Conservation (phyloP, 1,140 invertebrate species). For the Procambarus virginalis region DNA sequence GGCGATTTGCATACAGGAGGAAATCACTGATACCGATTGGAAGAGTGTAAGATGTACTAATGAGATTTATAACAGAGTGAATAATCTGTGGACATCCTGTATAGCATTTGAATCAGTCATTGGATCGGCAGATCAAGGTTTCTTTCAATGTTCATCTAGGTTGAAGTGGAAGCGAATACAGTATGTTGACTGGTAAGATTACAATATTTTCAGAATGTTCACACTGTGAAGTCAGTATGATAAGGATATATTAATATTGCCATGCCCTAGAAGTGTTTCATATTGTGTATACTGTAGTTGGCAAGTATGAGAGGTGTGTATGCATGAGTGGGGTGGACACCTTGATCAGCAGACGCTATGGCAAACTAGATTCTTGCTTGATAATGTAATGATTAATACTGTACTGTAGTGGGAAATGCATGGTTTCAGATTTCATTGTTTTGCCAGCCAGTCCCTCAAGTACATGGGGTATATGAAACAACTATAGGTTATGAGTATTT, state of each 20-base stretch:
- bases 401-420: background rate
- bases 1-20: too few relatives aligned
- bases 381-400: background rate
- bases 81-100: background rate
- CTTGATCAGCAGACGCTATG: background rate
- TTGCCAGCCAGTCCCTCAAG: background rate
- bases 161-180: background rate
- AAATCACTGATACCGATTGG: too few relatives aligned
- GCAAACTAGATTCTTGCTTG: background rate
- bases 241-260: background rate
- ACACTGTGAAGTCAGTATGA: background rate
- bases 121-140: background rate
- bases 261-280: background rate
- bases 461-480: background rate
- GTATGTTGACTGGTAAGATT: constrained; percentile 7
- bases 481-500: background rate
- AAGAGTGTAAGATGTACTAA: too few relatives aligned
- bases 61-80: background rate
- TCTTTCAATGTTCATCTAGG: background rate
- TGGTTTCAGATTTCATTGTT: background rate
- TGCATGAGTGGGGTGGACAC: background rate
- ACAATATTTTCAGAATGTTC: constrained; percentile 3
- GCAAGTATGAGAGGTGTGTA: background rate
- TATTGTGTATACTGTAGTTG: background rate
- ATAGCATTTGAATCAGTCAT: background rate